phyloP scores from a whole-genome alignment of 2,797 vertebrate genomes.

The Hypotaenidia philippensis region DNA sequence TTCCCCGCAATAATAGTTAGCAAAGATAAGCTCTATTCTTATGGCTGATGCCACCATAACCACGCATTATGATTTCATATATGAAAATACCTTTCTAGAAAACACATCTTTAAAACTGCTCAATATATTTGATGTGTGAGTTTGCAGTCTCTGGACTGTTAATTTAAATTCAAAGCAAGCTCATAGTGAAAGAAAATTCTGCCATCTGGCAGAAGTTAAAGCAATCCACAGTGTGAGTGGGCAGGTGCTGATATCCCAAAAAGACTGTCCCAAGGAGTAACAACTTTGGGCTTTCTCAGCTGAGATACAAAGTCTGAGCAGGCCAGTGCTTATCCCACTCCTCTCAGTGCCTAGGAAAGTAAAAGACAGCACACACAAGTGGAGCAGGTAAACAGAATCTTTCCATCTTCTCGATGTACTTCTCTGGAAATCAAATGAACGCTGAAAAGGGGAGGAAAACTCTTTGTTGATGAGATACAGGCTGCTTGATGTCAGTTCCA shows the following conservation, averaged over 20 bases:
- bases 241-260: slow-evolving; percentile 22
- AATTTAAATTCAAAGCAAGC: slow-evolving; percentile 39
- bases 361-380: rapidly evolving
- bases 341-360: neutral
- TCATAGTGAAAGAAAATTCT: neutral
- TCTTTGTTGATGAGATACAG: neutral
- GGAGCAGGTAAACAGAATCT: neutral
- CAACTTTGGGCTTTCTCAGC: neutral
- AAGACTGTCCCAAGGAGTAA: neutral
- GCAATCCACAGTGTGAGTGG: neutral
- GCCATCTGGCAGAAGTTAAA: slow-evolving; percentile 34
- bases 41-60: neutral
- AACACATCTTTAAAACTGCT: neutral
- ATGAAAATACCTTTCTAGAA: neutral
- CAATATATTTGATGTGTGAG: neutral
- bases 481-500: slow-evolving; percentile 1
- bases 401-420: neutral
- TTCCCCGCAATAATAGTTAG: neutral
- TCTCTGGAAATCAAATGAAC: neutral
- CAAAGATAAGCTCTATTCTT: neutral
- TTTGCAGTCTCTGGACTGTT: neutral
- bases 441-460: neutral
- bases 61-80: neutral
- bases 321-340: neutral
- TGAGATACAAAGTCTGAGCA: neutral